Conservation (phyloP, 2,797 vertebrate species). For the Cryptoblepharus egeriae region DNA sequence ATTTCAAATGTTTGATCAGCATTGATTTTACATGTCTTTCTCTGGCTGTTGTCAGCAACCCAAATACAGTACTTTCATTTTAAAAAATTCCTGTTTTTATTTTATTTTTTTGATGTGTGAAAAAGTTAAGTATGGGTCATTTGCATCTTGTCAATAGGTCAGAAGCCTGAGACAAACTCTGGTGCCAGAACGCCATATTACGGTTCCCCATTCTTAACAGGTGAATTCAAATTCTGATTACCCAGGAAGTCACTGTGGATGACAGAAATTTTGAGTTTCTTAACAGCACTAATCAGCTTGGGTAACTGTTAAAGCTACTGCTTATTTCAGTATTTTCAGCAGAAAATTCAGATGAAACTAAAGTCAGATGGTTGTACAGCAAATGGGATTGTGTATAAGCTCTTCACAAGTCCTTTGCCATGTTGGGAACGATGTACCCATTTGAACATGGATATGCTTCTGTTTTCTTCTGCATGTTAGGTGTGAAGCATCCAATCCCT, state of each 20-base stretch:
- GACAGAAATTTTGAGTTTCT: constrained; percentile 7
- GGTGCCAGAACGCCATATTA: constrained; percentile 35
- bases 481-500: background rate
- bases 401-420: background rate
- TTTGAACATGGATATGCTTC: background rate
- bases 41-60: background rate
- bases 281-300: background rate
- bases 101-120: constrained; percentile 11
- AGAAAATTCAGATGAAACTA: background rate
- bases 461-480: background rate
- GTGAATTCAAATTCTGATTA: constrained; percentile 47
- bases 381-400: background rate
- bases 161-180: constrained; percentile 16
- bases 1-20: background rate
- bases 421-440: too few relatives aligned
- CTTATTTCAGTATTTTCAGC: background rate
- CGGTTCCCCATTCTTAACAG: constrained; percentile 24
- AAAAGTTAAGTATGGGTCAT: constrained; percentile 36
- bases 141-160: constrained; percentile 46
- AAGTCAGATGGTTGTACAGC: background rate
- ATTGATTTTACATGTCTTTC: background rate
- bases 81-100: constrained; percentile 17
- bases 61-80: background rate
- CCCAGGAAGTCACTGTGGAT: constrained; percentile 25
- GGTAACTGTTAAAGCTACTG: background rate